Conservation (phyloP, 2,888 invertebrate species). For the Margaritifera margaritifera region DNA sequence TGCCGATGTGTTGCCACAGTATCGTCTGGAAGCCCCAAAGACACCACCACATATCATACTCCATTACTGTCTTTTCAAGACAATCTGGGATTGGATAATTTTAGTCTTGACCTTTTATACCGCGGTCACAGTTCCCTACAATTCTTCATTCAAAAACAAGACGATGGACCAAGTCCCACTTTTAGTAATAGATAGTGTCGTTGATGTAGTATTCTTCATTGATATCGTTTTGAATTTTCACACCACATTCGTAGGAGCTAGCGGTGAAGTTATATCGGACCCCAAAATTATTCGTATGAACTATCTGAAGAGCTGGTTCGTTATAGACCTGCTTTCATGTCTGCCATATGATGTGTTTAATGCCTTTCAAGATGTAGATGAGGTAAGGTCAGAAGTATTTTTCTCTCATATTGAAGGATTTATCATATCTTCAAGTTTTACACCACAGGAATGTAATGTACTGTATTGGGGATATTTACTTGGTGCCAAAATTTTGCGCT, state of each 20-base stretch:
- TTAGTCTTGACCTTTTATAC: slow-evolving; percentile 99
- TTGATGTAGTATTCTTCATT: slow-evolving; percentile 99
- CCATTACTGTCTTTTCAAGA: slow-evolving; percentile 99
- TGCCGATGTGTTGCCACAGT: slow-evolving; percentile 87
- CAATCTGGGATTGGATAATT: slow-evolving; percentile 99
- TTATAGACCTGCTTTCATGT: slow-evolving; percentile 98
- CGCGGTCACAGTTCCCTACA: slow-evolving; percentile 98
- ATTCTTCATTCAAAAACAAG: slow-evolving; percentile 99
- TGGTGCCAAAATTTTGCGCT: too few relatives aligned
- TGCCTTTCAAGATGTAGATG: slow-evolving; percentile 99
- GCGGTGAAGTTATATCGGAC: slow-evolving; percentile 92
- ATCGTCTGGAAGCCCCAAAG: slow-evolving; percentile 95
- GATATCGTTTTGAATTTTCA: slow-evolving; percentile 99
- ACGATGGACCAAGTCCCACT: slow-evolving; percentile 78
- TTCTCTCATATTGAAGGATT: background rate
- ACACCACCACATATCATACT: slow-evolving; percentile 99
- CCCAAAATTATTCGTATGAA: slow-evolving; percentile 85
- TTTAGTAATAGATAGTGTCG: slow-evolving; percentile 83
- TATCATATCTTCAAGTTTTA: background rate
- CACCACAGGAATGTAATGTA: too few relatives aligned
- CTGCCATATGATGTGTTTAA: slow-evolving; percentile 99
- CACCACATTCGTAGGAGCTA: slow-evolving; percentile 97
- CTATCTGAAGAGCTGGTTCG: slow-evolving; percentile 99
- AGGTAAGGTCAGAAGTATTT: slow-evolving; percentile 56
- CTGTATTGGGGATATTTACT: too few relatives aligned